Percentiles rank a stretch among this genome's conserved stretches.
Conservation (phyloP, 2,113 vertebrate genomes). For the Chionodraco myersi region DNA sequence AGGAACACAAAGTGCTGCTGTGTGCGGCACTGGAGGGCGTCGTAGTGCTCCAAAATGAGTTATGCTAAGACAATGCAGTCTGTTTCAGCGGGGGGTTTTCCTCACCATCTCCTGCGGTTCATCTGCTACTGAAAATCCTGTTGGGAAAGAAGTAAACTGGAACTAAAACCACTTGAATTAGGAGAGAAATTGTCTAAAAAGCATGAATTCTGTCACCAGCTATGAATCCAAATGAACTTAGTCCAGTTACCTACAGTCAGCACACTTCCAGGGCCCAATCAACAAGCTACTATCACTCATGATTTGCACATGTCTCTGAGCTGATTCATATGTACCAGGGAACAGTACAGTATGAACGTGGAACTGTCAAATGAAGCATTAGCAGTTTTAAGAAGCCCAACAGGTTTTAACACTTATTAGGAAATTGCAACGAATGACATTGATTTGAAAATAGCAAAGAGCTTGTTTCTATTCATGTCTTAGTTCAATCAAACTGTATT, state of each 20-base stretch:
- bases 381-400: background rate
- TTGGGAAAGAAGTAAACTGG: background rate
- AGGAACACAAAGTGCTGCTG: slow-evolving; percentile 14
- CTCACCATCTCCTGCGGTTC: background rate
- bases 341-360: background rate
- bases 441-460: background rate
- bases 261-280: background rate
- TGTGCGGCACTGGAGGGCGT: background rate
- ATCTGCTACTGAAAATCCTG: background rate
- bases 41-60: slow-evolving; percentile 8
- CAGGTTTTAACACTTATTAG: background rate
- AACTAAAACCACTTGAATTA: background rate
- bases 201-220: background rate
- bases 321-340: background rate
- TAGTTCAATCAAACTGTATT: background rate
- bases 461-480: background rate
- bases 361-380: background rate
- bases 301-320: too few relatives aligned
- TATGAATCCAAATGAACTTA: background rate
- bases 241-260: background rate
- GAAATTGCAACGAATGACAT: background rate
- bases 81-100: background rate
- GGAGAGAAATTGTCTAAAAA: background rate
- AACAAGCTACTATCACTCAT: background rate
- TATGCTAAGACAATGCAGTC: slow-evolving; percentile 10